phyloP scores from a whole-genome alignment of 2,113 vertebrate species.

The Passer montanus region DNA sequence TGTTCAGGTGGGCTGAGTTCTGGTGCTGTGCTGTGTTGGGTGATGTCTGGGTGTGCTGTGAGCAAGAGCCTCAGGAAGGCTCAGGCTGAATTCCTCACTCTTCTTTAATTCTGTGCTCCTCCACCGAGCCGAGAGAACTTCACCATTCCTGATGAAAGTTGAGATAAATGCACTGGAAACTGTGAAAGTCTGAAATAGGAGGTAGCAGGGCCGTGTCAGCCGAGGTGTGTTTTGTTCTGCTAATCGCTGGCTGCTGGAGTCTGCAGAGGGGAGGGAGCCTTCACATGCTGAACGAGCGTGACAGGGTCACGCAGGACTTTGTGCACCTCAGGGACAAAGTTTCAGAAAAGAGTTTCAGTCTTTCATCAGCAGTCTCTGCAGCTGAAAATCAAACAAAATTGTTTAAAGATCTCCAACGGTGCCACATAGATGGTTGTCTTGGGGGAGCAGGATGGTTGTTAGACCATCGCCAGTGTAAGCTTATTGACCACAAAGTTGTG shows the following conservation, averaged over 20 bases:
- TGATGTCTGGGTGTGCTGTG: background rate
- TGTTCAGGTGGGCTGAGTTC: background rate
- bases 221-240: background rate
- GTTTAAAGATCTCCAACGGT: conserved; percentile 3
- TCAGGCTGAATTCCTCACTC: background rate
- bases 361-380: conserved; percentile 1
- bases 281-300: background rate
- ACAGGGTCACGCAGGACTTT: background rate
- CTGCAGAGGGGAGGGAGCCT: background rate
- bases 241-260: background rate
- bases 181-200: background rate
- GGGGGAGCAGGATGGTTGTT: background rate
- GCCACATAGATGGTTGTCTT: background rate
- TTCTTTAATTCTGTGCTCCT: background rate
- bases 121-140: background rate
- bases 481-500: conserved; percentile 22
- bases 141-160: background rate
- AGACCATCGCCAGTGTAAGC: background rate
- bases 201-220: background rate
- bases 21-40: background rate
- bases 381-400: background rate
- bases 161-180: background rate
- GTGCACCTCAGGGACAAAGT: background rate
- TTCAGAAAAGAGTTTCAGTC: background rate
- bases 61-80: background rate